A percentile compares a stretch with the other conserved stretches of the same genome.
Evolutionary conservation across 2,797 vertebrate genomes (phyloP).

Genomic region (Buceros bicornis): DNA sequence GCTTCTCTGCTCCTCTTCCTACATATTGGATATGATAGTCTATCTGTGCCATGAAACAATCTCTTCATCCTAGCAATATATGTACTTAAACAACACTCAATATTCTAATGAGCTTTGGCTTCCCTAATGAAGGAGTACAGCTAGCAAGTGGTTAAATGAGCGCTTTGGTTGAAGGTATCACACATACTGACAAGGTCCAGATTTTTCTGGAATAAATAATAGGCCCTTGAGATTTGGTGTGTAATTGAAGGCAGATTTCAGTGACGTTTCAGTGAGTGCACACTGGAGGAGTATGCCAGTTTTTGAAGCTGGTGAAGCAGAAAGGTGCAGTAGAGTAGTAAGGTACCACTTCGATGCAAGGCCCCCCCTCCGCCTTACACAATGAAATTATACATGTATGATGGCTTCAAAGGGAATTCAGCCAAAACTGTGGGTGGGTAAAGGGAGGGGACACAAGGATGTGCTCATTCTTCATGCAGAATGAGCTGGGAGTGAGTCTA

Average conservation of each 20-base stretch:
- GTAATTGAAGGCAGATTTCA: neutral
- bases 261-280: neutral
- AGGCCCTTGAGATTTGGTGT: constrained; percentile 9
- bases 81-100: neutral
- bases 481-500: neutral
- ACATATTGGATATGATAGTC: constrained; percentile 19
- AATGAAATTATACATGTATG: neutral
- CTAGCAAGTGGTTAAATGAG: constrained; percentile 15
- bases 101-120: neutral
- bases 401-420: constrained; percentile 44
- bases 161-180: constrained; percentile 1
- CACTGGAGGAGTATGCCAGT: neutral
- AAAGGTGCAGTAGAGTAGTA: neutral
- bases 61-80: constrained; percentile 9
- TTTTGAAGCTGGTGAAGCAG: constrained; percentile 10
- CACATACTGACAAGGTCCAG: neutral
- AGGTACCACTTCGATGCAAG: neutral
- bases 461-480: neutral
- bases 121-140: neutral
- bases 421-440: neutral
- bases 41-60: constrained; percentile 18
- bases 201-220: constrained; percentile 33
- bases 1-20: constrained; percentile 32
- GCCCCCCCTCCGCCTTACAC: neutral
- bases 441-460: neutral